Percentiles rank a stretch among this genome's conserved stretches.
These are phyloP conservation scores for Megalopta genalis DNA, from an alignment of 1,140 invertebrate genomes.

Conservation along the genomic window DNA sequence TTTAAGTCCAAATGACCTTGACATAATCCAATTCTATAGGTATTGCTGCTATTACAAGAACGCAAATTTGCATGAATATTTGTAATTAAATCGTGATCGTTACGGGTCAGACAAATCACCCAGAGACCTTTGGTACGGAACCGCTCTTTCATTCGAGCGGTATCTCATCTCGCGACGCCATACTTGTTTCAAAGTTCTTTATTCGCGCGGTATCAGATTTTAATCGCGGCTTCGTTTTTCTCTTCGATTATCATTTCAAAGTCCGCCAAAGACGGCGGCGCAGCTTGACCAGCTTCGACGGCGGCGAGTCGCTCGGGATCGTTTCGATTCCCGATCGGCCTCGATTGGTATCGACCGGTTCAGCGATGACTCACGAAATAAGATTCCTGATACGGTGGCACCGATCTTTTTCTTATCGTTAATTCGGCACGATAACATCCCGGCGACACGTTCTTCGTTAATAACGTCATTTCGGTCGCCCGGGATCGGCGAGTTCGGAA, in stretches of 20 bases:
- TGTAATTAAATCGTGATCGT: no score
- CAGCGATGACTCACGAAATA: slow-evolving; percentile 52
- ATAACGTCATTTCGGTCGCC: slow-evolving; percentile 56
- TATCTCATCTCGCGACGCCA: not conserved
- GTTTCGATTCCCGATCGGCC: slow-evolving; percentile 57
- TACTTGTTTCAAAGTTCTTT: slow-evolving; percentile 2
- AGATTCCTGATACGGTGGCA: slow-evolving; percentile 36
- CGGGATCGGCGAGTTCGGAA: slow-evolving; percentile 5
- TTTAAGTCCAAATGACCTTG: no score
- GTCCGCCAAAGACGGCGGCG: slow-evolving; percentile 32
- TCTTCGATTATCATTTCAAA: slow-evolving; percentile 30
- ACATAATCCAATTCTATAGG: no score
- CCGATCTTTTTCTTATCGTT: slow-evolving; percentile 56
- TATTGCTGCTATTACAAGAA: no score
- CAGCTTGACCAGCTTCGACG: not conserved
- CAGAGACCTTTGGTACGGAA: no score
- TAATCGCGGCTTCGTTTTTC: slow-evolving; percentile 14
- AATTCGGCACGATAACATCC: slow-evolving; percentile 58
- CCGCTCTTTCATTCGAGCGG: no score
- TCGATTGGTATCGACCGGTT: slow-evolving; percentile 64
- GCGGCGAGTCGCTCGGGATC: slow-evolving; percentile 1
- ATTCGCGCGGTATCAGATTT: slow-evolving; percentile 4
- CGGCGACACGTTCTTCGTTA: slow-evolving; percentile 57
- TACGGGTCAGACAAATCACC: no score
- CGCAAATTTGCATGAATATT: no score